Percentiles rank a stretch among this genome's conserved stretches.
Conservation (phyloP, 2,113 vertebrate species). For the Psilopsiagon aurifrons region DNA sequence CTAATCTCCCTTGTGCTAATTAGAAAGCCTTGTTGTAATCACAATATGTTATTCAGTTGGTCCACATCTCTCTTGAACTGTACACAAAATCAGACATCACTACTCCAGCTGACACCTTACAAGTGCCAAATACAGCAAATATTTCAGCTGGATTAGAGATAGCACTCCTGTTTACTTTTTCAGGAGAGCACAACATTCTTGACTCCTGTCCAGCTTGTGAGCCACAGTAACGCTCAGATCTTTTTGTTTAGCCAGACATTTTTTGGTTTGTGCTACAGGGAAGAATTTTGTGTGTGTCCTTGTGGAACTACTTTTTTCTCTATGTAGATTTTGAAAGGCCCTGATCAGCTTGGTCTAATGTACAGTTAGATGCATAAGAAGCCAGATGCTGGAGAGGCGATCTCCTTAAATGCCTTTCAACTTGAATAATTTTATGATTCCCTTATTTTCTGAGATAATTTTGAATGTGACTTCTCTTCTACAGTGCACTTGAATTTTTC, state of each 20-base stretch:
- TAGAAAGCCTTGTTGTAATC: slow-evolving; percentile 9
- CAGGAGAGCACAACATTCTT: slow-evolving; percentile 35
- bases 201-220: not conserved
- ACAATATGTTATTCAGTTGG: not conserved
- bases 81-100: slow-evolving; percentile 1
- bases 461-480: not conserved
- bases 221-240: not conserved
- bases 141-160: slow-evolving; percentile 43
- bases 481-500: not conserved
- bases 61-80: not conserved
- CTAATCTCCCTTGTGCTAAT: slow-evolving; percentile 13
- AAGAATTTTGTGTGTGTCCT: not conserved
- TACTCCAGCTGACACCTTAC: slow-evolving; percentile 5
- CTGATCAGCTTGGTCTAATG: not conserved
- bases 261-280: not conserved
- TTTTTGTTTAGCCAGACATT: not conserved
- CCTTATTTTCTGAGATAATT: not conserved
- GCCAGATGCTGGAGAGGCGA: not conserved
- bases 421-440: not conserved
- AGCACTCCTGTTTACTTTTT: slow-evolving; percentile 22
- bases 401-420: not conserved
- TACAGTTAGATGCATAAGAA: not conserved
- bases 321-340: not conserved
- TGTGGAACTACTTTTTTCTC: not conserved
- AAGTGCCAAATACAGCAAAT: slow-evolving; percentile 52